These are phyloP conservation scores for Alca torda DNA, from an alignment of 2,797 vertebrate species.

Conservation along the genomic window DNA sequence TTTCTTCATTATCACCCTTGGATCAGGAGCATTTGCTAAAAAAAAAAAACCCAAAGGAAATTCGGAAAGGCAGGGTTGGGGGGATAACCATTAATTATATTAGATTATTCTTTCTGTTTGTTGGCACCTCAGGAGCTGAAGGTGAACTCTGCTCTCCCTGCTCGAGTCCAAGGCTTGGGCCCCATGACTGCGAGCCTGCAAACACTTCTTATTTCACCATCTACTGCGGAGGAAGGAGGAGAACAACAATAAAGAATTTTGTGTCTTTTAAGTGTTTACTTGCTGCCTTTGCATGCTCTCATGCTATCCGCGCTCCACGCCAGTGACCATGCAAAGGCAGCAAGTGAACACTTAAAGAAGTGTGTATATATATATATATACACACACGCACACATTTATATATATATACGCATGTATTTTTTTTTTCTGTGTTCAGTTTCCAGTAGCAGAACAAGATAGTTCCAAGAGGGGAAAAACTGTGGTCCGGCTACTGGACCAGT, in stretches of 20 bases:
- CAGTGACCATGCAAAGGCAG: background rate
- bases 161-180: background rate
- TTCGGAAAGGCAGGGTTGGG: background rate
- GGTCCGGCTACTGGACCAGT: background rate
- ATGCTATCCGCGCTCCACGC: background rate
- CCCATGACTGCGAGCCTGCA: background rate
- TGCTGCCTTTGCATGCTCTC: background rate
- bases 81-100: background rate
- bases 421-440: background rate
- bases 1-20: background rate
- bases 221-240: background rate
- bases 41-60: background rate
- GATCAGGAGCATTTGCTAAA: background rate
- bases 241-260: background rate
- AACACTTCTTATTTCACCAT: background rate
- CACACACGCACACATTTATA: rapidly evolving
- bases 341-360: background rate
- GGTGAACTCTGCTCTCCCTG: background rate
- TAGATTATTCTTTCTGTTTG: background rate
- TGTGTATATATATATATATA: too few relatives aligned
- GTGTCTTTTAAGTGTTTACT: background rate
- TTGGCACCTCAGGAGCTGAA: background rate
- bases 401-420: too few relatives aligned
- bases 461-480: background rate
- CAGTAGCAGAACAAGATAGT: background rate